phyloP scores from a whole-genome alignment of 2,888 invertebrate genomes.

The Perdita meconis region DNA sequence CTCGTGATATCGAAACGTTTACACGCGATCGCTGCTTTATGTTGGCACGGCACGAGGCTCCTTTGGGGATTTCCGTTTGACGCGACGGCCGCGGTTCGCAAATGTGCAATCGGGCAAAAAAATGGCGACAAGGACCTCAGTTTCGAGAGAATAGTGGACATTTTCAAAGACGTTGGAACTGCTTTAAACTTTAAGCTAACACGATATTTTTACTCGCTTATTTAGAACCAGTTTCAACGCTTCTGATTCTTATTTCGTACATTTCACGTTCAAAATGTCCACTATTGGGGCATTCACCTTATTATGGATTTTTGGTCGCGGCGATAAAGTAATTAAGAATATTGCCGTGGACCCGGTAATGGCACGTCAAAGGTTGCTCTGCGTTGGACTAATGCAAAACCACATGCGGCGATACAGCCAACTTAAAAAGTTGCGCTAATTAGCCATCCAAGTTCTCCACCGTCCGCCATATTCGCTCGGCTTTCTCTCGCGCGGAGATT shows the following conservation, averaged over 20 bases:
- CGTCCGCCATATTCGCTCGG: constrained; percentile 1
- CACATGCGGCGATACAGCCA: neutral
- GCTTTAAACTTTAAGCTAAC: neutral
- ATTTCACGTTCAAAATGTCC: too few species aligned
- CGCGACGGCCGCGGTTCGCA: too few species aligned
- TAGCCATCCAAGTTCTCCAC: constrained; percentile 21
- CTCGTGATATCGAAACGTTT: constrained; percentile 53
- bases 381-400: neutral
- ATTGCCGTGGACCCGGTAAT: neutral
- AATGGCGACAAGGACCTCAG: too few species aligned
- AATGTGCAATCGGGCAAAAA: too few species aligned
- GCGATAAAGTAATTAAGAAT: neutral
- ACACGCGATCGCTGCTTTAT: constrained; percentile 51
- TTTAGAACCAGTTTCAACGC: too few species aligned
- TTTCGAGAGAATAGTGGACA: too few species aligned
- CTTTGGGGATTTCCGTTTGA: constrained; percentile 37
- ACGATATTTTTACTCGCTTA: too few species aligned
- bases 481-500: constrained; percentile 17
- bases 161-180: neutral
- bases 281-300: too few species aligned
- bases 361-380: neutral
- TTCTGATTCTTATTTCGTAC: too few species aligned
- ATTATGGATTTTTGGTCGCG: neutral
- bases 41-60: constrained; percentile 26
- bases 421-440: constrained; percentile 27